Evolutionary conservation across 1,140 invertebrate genomes (phyloP), one percentile per base, ranked within the genome.

Genomic region (Eufriesea mexicana): DNA sequence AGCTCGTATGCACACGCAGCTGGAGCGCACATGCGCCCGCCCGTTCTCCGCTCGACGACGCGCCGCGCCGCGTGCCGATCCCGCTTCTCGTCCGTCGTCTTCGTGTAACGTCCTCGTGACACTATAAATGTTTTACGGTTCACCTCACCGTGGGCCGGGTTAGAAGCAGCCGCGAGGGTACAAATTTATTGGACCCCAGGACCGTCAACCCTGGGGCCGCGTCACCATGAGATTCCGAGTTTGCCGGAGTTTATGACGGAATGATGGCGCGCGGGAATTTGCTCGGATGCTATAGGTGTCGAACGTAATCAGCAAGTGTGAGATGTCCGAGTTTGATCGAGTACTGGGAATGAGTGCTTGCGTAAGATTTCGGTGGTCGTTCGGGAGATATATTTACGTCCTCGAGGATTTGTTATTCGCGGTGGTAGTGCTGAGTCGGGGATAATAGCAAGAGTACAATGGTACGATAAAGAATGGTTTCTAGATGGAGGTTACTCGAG

Each of bases 21-120:
- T 92, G 89, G 83, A 80, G 72, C 72, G 90, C 91, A 91, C 90
- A 92, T 91, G 91, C 91, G 91, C 87, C 75, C 49, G 16, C 23
- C n/a, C 87, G 89, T 88, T 91, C 88, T 89, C 78, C 10, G 77
- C 83, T 88, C 86, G 64, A 20, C 64, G 20, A 35, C 42, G 64
- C 55, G 85, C 75, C 35, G 35, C 35, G 35, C 35, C 35, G 79
- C 78, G 85, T 77, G 74, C 79, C 79, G 54, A 70, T 75, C 70
- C 61, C 59, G 55, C 72, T 51, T 62, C 42, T 20, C 49, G 57
- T 35, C 25, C n/a, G 61, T 49, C 25, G n/a, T 14, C 47, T 54
- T 28, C 47, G 25, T 76, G 14, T 2, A 74, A 83, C 76, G 74
- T 83, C 83, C 72, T 84, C 84, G 83, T 85, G 85, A 89, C 89